Percentiles rank a stretch among this genome's conserved stretches.
phyloP scores from a whole-genome alignment of 1,140 invertebrate genomes.

The Trichomalopsis sarcophagae region DNA sequence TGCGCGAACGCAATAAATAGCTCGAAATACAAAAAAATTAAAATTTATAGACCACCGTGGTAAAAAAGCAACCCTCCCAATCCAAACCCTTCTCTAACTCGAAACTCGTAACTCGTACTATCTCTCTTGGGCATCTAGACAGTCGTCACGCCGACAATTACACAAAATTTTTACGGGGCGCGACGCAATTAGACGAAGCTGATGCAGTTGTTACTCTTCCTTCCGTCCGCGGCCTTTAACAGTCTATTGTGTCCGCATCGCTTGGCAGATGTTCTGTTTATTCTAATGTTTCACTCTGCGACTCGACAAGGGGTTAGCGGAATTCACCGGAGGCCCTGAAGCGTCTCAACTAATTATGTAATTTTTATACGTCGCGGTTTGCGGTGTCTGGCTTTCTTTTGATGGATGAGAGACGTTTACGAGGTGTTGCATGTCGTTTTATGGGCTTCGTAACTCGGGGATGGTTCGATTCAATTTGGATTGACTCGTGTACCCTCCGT shows the following conservation, averaged over 20 bases:
- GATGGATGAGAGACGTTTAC: conserved; percentile 48
- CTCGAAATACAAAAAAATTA: not conserved
- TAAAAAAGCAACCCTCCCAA: not conserved
- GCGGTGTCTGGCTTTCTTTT: not conserved
- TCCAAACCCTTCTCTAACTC: not conserved
- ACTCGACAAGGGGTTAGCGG: not conserved
- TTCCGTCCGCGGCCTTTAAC: conserved; percentile 37
- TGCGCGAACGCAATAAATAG: not conserved
- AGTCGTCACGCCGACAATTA: conserved; percentile 17
- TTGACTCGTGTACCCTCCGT: too few relatives aligned
- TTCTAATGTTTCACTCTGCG: conserved; percentile 51
- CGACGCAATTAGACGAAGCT: conserved; percentile 32
- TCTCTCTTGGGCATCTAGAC: not conserved
- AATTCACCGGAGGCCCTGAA: not conserved
- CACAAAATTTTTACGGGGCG: conserved; percentile 31
- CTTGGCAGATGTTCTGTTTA: conserved; percentile 47
- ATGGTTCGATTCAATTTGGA: conserved; percentile 18
- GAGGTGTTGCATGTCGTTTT: conserved; percentile 3
- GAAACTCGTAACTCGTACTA: not conserved
- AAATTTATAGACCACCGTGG: conserved; percentile 20
- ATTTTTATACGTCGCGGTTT: conserved; percentile 25
- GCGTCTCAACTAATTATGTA: conserved; percentile 40
- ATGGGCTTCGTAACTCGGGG: conserved; percentile 42
- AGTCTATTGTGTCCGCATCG: conserved; percentile 31
- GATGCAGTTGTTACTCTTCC: not conserved